Percentiles rank a stretch among this genome's conserved stretches.
Conservation (phyloP, 2,888 invertebrate species). For the Agrotis puta region DNA sequence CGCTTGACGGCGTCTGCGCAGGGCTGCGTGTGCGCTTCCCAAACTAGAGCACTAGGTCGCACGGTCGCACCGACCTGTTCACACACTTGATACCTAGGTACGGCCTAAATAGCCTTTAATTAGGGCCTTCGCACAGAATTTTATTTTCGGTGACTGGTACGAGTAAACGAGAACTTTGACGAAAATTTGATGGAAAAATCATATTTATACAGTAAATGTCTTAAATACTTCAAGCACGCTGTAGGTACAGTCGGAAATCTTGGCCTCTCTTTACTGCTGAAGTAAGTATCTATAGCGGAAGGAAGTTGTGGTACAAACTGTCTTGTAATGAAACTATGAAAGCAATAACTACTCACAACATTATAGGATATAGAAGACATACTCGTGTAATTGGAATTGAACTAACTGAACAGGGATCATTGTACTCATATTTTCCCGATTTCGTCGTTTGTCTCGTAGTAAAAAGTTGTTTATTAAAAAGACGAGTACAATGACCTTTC, state of each 20-base stretch:
- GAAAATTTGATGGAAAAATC: too few species aligned
- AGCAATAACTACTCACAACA: background rate
- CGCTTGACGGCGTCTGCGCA: constrained; percentile 36
- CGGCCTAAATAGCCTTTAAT: constrained; percentile 4
- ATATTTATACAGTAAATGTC: too few species aligned
- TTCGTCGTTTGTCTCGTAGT: background rate
- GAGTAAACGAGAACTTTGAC: too few species aligned
- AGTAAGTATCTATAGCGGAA: background rate
- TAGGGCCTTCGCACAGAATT: background rate
- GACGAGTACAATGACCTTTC: background rate
- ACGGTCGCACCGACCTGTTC: background rate
- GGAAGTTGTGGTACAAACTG: background rate
- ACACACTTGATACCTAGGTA: constrained; percentile 12
- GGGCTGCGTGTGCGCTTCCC: background rate
- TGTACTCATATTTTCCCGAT: background rate
- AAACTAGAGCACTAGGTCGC: constrained; percentile 49
- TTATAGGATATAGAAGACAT: background rate
- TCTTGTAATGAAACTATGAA: background rate
- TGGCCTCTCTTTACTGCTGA: background rate
- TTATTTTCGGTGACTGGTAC: too few species aligned
- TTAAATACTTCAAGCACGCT: too few species aligned
- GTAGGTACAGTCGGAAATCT: too few species aligned
- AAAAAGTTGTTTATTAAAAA: background rate
- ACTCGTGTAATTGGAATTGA: background rate
- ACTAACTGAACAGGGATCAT: background rate